These are phyloP conservation scores for Cheilosia soror DNA, from an alignment of 2,888 invertebrate species.

Conservation along the genomic window DNA sequence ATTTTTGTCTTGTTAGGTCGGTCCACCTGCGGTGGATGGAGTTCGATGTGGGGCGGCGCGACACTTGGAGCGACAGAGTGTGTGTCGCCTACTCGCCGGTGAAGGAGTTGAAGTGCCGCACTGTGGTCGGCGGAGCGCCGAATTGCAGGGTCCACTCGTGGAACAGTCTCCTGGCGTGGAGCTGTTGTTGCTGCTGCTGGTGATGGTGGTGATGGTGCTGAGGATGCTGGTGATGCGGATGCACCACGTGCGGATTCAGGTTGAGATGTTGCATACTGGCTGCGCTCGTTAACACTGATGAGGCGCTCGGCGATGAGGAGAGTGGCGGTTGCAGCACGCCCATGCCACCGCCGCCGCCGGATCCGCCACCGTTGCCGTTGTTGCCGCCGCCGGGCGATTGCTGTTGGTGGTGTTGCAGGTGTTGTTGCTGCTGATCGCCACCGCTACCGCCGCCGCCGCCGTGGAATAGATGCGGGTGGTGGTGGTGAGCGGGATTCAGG, in stretches of 20 bases:
- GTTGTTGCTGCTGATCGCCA: slow-evolving; percentile 80
- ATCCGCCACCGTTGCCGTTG: slow-evolving; percentile 48
- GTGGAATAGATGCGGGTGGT: slow-evolving; percentile 83
- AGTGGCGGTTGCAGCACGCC: slow-evolving; percentile 80
- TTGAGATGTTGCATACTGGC: slow-evolving; percentile 81
- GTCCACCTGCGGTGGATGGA: slow-evolving; percentile 38
- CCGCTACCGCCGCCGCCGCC: slow-evolving; percentile 71
- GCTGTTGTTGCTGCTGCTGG: slow-evolving; percentile 84
- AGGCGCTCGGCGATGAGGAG: slow-evolving; percentile 80
- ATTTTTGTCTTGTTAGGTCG: slow-evolving; percentile 53
- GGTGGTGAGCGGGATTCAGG: slow-evolving; percentile 79
- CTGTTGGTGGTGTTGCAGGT: slow-evolving; percentile 80
- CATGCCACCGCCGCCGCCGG: slow-evolving; percentile 78
- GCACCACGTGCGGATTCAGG: slow-evolving; percentile 82
- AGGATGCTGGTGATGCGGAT: slow-evolving; percentile 82
- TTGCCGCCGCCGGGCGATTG: slow-evolving; percentile 78
- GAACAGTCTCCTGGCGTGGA: slow-evolving; percentile 83
- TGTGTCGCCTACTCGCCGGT: slow-evolving; percentile 82
- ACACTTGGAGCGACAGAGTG: slow-evolving; percentile 31
- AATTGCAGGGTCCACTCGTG: slow-evolving; percentile 84
- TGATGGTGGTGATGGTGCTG: slow-evolving; percentile 84
- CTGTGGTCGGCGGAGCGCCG: slow-evolving; percentile 83
- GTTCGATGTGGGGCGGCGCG: slow-evolving; percentile 45
- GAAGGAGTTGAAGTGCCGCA: slow-evolving; percentile 83
- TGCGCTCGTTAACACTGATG: slow-evolving; percentile 80